Conservation (phyloP, 2,888 invertebrate genomes). For the Ochropleura leucogaster region DNA sequence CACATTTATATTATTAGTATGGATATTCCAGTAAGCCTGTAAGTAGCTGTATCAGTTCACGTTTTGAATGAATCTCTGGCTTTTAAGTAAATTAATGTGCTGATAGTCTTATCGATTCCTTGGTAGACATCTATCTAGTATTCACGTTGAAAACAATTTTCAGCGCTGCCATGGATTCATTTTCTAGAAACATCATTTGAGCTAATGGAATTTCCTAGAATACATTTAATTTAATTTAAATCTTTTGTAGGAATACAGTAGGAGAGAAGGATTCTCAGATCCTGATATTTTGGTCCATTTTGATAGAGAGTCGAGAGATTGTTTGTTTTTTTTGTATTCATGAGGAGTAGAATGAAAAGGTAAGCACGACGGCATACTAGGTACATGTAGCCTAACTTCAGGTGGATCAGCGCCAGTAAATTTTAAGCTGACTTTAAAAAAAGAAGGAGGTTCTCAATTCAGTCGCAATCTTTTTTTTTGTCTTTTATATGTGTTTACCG, state of each 20-base stretch:
- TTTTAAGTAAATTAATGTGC: constrained; percentile 50
- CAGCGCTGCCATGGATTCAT: not conserved
- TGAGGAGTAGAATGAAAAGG: not conserved
- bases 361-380: not conserved
- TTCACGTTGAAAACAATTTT: not conserved
- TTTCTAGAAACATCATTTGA: not conserved
- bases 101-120: constrained; percentile 11
- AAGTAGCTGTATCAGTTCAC: constrained; percentile 14
- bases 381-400: constrained; percentile 9
- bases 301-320: not conserved
- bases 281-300: not conserved
- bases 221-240: not conserved
- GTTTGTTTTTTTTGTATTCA: not conserved
- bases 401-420: not conserved
- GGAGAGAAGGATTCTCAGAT: not conserved
- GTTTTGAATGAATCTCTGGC: constrained; percentile 37
- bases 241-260: not conserved
- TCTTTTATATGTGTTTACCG: too few species aligned
- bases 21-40: constrained; percentile 2
- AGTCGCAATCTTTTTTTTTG: too few species aligned
- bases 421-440: not conserved
- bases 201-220: not conserved
- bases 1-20: too few species aligned
- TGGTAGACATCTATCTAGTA: not conserved
- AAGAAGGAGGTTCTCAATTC: too few species aligned